Evolutionary conservation across 1,140 invertebrate genomes (phyloP), one percentile per base, ranked within the genome.

Genomic region (Lepidurus couesii): DNA sequence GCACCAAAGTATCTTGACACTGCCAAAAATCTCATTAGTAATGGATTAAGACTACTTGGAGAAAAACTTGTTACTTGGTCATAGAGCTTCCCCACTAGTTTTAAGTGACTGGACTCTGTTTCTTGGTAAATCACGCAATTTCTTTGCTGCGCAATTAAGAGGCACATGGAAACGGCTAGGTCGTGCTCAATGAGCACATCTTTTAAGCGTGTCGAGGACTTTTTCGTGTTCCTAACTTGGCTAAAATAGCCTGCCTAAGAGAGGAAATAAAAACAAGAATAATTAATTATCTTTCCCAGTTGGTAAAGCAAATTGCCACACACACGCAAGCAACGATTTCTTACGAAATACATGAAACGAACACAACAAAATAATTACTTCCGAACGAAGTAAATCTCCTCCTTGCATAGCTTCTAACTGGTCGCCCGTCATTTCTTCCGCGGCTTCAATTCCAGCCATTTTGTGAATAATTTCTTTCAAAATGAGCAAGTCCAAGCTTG

Each of bases 381-480:
- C 98, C 82, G 92, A 93, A 84, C 94, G 91, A 2, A 99, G 87
- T 44, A 98, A 86, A 87, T 99, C 97, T 11, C 98, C 98, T 42
- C 98, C 98, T 79, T 92, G 91, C 91, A 99, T 93, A 1, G 97
- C 96, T 83, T 97, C 94, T 73, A 99, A 84, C 86, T 99, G 97
- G 84, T 99, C 96, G 47, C 92, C 88, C 0, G 97, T 99, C 88
- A 98, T 93, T 86, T 98, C 96, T 85, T 98, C 96, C 8, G 93
- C 91, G 7, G 96, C 92, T 87, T 99, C 98, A 80, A 99, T 96
- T 1, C 98, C 98, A 13, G 96, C 94, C 97, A 99, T 99, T 88
- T 98, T 99, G 86, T 98, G 95, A 77, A 99, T 94, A 81, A 99
- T 95, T 87, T 99, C 98, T 86, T 98, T 96, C 74, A 99, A 86